A percentile compares a stretch with the other conserved stretches of the same genome.
These are phyloP conservation scores for Ictalurus furcatus DNA, from an alignment of 2,113 vertebrate species.

Conservation along the genomic window DNA sequence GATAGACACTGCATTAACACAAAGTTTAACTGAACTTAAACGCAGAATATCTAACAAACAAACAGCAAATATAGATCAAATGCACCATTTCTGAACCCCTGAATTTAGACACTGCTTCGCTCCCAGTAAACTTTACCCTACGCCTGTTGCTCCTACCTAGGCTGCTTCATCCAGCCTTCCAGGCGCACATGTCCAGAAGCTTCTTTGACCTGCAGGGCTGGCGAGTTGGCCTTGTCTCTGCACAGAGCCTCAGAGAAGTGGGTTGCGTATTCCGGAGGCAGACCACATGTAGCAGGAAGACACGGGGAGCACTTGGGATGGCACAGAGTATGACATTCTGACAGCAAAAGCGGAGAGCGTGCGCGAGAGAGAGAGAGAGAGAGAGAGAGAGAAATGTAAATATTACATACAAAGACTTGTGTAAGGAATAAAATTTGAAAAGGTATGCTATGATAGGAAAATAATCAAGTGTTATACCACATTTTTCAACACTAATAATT, in stretches of 20 bases:
- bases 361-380: neutral
- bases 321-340: slow-evolving; percentile 95
- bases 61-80: neutral
- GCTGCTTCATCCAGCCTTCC: slow-evolving; percentile 99
- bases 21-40: neutral
- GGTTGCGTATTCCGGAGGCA: slow-evolving; percentile 88
- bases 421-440: neutral
- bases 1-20: neutral
- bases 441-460: neutral
- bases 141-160: slow-evolving; percentile 78
- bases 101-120: neutral
- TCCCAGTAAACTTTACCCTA: slow-evolving; percentile 57
- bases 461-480: neutral
- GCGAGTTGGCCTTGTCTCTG: slow-evolving; percentile 93
- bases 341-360: neutral
- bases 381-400: neutral
- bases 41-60: neutral
- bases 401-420: neutral
- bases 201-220: slow-evolving; percentile 90
- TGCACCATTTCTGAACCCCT: no score
- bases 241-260: slow-evolving; percentile 96
- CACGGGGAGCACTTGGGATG: slow-evolving; percentile 98
- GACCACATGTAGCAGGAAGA: slow-evolving; percentile 93
- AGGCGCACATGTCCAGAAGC: slow-evolving; percentile 85
- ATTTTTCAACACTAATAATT: neutral